These are phyloP conservation scores for Epinotia ramella DNA, from an alignment of 2,888 invertebrate genomes.

Conservation along the genomic window DNA sequence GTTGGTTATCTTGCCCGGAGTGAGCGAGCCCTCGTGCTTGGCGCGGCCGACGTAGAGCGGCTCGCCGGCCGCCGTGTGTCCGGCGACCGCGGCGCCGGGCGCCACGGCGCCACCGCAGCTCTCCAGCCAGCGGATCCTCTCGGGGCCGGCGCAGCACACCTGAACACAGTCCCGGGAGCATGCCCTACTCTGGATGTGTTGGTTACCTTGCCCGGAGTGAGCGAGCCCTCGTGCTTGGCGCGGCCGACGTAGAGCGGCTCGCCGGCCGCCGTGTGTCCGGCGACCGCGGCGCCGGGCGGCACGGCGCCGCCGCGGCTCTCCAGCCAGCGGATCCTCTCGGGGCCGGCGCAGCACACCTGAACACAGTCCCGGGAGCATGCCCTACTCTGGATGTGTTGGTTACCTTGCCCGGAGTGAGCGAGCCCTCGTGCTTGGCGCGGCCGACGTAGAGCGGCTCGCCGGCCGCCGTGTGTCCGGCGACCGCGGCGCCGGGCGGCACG, in stretches of 20 bases:
- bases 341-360: no score
- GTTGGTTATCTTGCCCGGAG: no score
- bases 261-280: constrained; percentile 75
- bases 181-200: no score
- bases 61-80: background rate
- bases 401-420: constrained; percentile 79
- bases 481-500: no score
- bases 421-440: constrained; percentile 51
- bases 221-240: background rate
- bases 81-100: no score
- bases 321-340: constrained; percentile 68
- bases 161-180: no score
- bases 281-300: constrained; percentile 52
- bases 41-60: constrained; percentile 68
- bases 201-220: no score
- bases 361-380: no score
- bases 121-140: no score
- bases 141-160: no score
- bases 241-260: constrained; percentile 80
- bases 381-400: no score
- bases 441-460: background rate
- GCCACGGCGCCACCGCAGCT: no score
- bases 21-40: constrained; percentile 57
- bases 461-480: background rate
- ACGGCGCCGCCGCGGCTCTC: constrained; percentile 50